Evolutionary conservation across 2,797 vertebrate species (phyloP), one percentile per base, ranked within the genome.

Genomic region (Heliangelus exortis): DNA sequence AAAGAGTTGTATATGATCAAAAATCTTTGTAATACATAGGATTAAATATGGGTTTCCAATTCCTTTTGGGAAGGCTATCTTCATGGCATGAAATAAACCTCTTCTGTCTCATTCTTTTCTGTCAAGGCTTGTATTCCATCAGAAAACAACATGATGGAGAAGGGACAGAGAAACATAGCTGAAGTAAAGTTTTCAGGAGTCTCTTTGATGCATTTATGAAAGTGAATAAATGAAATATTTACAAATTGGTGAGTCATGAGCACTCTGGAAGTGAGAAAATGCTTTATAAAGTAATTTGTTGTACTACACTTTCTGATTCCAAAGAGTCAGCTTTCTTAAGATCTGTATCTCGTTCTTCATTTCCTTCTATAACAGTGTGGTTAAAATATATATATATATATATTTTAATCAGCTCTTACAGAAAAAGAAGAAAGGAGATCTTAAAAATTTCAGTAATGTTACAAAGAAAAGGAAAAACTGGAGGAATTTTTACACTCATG

Each of bases 201-300:
- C 1, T 93, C 15, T 43, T 88, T 73, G n/a, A 87, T 89, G 23
- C 7, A 75, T 84, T 88, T 78, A 71, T 86, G 31, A 43, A 92
- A 87, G 34, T 2, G 39, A 89, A 67, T 51, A 84, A 73, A 78
- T 79, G 6, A 96, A 95, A 84, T 82, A 82, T 81, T 96, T 75
- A 58, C 54, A 92, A 84, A 66, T 15, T 76, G 17, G 8, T 41
- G n/a, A 75, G 29, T 75, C 57, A 75, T 36, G 21, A 84, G 26
- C 13, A 50, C 20, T 67, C 84, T 50, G 12, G 10, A 81, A 84
- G 17, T 21, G 28, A 80, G 21, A 92, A 65, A 74, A 47, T 8
- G 54, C 21, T 75, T 57, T 34, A 34, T 48, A 63, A 87, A 76
- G 20, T n/a, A 33, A 65, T 75, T n/a, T 78, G 21, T 51, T 48